These are phyloP conservation scores for Amphipyra tragopoginis DNA, from an alignment of 2,888 invertebrate species.

Conservation along the genomic window DNA sequence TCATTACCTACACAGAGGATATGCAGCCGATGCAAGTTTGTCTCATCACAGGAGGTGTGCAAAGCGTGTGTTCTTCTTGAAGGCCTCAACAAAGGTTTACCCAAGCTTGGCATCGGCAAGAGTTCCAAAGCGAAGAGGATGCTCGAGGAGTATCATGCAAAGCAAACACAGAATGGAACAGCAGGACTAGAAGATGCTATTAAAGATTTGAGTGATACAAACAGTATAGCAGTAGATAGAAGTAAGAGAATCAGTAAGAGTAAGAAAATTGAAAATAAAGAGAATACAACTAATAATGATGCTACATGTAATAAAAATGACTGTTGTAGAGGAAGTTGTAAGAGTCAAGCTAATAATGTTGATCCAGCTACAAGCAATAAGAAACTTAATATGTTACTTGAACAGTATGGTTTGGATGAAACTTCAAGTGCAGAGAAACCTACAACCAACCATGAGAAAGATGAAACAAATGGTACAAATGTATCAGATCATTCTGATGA, in stretches of 20 bases:
- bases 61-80: slow-evolving; percentile 99
- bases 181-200: slow-evolving; percentile 60
- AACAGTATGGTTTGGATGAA: slow-evolving; percentile 73
- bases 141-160: slow-evolving; percentile 88
- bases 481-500: slow-evolving; percentile 60
- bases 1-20: slow-evolving; percentile 94
- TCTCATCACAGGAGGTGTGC: slow-evolving; percentile 97
- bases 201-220: slow-evolving; percentile 70
- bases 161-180: slow-evolving; percentile 59
- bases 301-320: slow-evolving; percentile 52
- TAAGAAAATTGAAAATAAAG: slow-evolving; percentile 46
- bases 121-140: slow-evolving; percentile 94
- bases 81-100: slow-evolving; percentile 97
- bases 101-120: slow-evolving; percentile 97
- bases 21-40: slow-evolving; percentile 96
- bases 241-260: slow-evolving; percentile 60
- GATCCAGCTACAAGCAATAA: slow-evolving; percentile 59
- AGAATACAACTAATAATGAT: slow-evolving; percentile 35
- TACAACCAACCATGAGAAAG: slow-evolving; percentile 25
- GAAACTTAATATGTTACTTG: slow-evolving; percentile 72
- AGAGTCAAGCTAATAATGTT: slow-evolving; percentile 49
- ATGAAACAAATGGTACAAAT: slow-evolving; percentile 35
- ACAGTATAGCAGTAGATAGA: slow-evolving; percentile 50
- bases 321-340: slow-evolving; percentile 68
- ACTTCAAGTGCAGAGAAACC: slow-evolving; percentile 26